phyloP scores from a whole-genome alignment of 1,140 invertebrate genomes.

The Philotrypesis tridentata region DNA sequence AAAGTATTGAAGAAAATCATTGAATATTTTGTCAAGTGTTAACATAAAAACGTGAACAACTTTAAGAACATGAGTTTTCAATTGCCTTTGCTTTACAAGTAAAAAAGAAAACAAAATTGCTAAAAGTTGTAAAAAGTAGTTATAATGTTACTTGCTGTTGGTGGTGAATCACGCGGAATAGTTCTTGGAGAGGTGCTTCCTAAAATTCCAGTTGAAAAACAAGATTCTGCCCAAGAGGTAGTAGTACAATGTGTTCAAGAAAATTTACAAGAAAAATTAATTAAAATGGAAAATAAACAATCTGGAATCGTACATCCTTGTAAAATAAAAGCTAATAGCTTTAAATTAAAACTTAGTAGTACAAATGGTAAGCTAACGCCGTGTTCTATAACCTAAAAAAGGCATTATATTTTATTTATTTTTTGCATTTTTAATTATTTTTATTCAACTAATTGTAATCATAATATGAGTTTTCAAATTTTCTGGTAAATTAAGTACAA shows the following conservation, averaged over 20 bases:
- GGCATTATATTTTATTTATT: no score
- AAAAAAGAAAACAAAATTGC: background rate
- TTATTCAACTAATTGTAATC: no score
- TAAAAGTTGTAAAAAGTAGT: background rate
- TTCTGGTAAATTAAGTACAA: no score
- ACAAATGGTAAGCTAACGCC: background rate
- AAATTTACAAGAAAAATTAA: background rate
- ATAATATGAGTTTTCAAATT: no score
- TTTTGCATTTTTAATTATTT: no score
- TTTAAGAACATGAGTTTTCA: background rate
- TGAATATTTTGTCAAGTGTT: no score
- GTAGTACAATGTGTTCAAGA: background rate
- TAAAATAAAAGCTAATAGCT: background rate
- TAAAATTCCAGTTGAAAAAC: constrained; percentile 64
- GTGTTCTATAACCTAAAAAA: background rate
- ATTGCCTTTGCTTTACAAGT: no score
- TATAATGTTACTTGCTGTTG: constrained; percentile 64
- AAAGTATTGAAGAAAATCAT: no score
- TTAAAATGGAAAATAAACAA: background rate
- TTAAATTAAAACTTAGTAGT: background rate
- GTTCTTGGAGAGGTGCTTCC: constrained; percentile 70
- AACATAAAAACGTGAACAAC: no score
- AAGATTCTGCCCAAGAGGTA: constrained; percentile 59
- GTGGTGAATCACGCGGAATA: constrained; percentile 68
- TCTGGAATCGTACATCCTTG: background rate